phyloP scores from a whole-genome alignment of 2,888 invertebrate species.

The Catocala sponsa region DNA sequence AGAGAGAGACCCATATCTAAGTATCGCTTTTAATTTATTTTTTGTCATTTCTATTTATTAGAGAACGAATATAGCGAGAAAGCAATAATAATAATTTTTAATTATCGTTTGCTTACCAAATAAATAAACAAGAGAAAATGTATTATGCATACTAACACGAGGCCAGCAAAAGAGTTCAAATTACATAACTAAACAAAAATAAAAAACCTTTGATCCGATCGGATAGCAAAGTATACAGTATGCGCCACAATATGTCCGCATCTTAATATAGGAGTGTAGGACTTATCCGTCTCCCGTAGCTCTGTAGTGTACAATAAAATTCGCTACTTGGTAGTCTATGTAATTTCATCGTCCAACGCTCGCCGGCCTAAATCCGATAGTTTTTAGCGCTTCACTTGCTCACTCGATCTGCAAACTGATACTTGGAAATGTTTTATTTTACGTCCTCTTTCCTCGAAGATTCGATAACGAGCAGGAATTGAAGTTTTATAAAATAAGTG shows the following conservation, averaged over 20 bases:
- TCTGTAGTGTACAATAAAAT: constrained; percentile 20
- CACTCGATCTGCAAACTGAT: constrained; percentile 16
- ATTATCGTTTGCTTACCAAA: too few species aligned
- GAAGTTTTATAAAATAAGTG: constrained; percentile 6
- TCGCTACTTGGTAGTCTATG: constrained; percentile 19
- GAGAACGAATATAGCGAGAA: too few species aligned
- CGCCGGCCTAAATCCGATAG: constrained; percentile 27
- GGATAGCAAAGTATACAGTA: background rate
- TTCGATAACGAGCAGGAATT: constrained; percentile 12
- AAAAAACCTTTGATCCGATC: too few species aligned
- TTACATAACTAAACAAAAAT: too few species aligned
- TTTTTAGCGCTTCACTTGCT: constrained; percentile 33
- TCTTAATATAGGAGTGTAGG: too few species aligned
- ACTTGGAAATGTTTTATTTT: constrained; percentile 14
- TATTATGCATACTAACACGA: too few species aligned
- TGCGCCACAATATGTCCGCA: background rate
- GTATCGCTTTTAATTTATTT: too few species aligned
- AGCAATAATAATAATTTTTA: too few species aligned
- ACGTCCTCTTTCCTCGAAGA: constrained; percentile 8
- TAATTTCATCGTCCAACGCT: constrained; percentile 44
- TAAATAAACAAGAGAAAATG: too few species aligned
- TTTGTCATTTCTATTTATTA: too few species aligned
- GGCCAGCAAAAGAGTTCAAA: too few species aligned
- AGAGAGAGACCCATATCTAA: too few species aligned
- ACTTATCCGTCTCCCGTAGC: background rate